Percentiles rank a stretch among this genome's conserved stretches.
Evolutionary conservation across 2,113 vertebrate genomes (phyloP).

Genomic region (Colius striatus): DNA sequence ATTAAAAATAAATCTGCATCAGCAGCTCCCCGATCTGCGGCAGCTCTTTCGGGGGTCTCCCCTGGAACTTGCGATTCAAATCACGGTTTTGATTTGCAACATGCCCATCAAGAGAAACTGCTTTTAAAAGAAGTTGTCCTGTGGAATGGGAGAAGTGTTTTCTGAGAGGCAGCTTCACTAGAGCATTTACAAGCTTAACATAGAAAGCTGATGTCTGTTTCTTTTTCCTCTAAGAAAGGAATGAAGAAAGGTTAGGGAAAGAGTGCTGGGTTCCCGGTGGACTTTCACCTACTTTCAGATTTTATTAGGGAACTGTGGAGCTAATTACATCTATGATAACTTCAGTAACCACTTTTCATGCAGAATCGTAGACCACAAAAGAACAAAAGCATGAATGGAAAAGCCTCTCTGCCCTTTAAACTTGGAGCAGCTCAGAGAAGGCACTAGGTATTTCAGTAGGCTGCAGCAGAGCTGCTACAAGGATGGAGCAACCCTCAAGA

Average conservation of each 20-base stretch:
- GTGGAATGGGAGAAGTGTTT: background rate
- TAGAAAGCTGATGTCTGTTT: background rate
- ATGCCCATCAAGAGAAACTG: background rate
- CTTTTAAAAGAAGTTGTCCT: background rate
- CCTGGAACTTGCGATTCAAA: background rate
- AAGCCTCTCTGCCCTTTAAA: background rate
- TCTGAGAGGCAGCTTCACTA: slow-evolving; percentile 16
- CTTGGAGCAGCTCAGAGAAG: background rate
- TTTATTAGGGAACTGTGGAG: slow-evolving; percentile 31
- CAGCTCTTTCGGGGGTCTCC: background rate
- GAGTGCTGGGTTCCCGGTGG: background rate
- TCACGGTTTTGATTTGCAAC: background rate
- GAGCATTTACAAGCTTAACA: background rate
- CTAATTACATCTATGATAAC: slow-evolving; percentile 4
- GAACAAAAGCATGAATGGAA: background rate
- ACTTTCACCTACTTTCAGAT: background rate
- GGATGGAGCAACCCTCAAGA: fast-evolving
- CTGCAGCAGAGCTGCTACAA: background rate
- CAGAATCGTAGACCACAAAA: slow-evolving; percentile 37
- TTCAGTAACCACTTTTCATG: slow-evolving; percentile 18
- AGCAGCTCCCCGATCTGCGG: background rate
- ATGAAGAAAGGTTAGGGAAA: background rate
- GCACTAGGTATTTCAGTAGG: background rate
- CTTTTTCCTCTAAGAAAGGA: background rate
- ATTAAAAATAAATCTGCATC: slow-evolving; percentile 35